These are phyloP conservation scores for Arbacia lixula DNA, from an alignment of 53 echinoderm and acorn worm genomes.

Conservation along the genomic window DNA sequence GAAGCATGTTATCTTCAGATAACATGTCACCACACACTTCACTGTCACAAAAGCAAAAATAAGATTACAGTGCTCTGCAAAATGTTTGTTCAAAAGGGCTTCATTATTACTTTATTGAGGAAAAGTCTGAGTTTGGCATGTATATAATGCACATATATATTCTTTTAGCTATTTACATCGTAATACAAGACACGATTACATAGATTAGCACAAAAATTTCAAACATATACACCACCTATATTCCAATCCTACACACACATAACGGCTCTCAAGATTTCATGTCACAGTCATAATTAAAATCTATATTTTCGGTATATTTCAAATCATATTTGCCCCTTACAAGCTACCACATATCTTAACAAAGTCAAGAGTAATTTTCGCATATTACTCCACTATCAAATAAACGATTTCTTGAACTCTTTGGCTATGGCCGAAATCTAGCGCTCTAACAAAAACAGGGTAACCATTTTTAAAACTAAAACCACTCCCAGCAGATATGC, in stretches of 20 bases:
- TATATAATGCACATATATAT: conserved; percentile 58
- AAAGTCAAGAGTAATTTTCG: too few species aligned
- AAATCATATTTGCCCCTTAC: too few species aligned
- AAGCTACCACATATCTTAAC: too few species aligned
- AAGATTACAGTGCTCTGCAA: not conserved
- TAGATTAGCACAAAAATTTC: conserved; percentile 50
- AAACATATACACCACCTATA: conserved; percentile 55
- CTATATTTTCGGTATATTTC: too few species aligned
- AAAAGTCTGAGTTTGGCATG: conserved; percentile 62
- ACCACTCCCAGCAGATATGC: too few species aligned
- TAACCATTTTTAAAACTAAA: too few species aligned
- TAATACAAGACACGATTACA: conserved; percentile 57
- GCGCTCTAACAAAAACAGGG: too few species aligned
- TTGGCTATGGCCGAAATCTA: too few species aligned
- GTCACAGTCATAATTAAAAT: conserved; percentile 11
- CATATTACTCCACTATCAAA: too few species aligned
- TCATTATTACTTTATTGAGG: conserved; percentile 59
- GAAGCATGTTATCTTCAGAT: too few species aligned
- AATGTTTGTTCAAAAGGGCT: conserved; percentile 47
- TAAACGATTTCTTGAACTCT: too few species aligned
- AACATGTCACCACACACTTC: too few species aligned
- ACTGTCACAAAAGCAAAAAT: not conserved
- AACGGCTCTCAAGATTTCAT: conserved; percentile 20
- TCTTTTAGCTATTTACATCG: conserved; percentile 61
- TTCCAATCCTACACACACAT: conserved; percentile 42